These are phyloP conservation scores for Halichoeres trimaculatus DNA, from an alignment of 2,113 vertebrate species.

Conservation along the genomic window DNA sequence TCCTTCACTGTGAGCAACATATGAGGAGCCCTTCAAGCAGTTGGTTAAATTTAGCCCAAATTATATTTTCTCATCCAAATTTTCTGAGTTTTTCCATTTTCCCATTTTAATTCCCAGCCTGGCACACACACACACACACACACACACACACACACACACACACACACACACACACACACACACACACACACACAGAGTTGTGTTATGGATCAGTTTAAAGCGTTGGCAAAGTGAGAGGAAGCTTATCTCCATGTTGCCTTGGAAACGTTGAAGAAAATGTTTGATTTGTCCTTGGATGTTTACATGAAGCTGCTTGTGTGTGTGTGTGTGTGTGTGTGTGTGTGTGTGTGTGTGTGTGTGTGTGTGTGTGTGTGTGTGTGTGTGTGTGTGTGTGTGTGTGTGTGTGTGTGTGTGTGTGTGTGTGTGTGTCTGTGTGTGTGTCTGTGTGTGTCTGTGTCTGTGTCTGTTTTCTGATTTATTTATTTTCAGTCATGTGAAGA, in stretches of 20 bases:
- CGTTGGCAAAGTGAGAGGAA: constrained; percentile 57
- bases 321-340: constrained; percentile 6
- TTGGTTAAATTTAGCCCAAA: too few relatives aligned
- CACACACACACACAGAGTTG: constrained; percentile 30
- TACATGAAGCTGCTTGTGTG: not conserved
- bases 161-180: constrained; percentile 21
- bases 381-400: not conserved
- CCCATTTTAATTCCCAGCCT: constrained; percentile 14
- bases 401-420: not conserved
- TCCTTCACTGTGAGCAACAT: too few relatives aligned
- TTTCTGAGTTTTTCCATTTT: constrained; percentile 52
- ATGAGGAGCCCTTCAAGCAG: too few relatives aligned
- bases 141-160: constrained; percentile 19
- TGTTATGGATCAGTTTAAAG: constrained; percentile 72
- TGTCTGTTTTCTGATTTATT: not conserved
- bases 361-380: not conserved
- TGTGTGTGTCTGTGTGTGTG: not conserved
- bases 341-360: constrained; percentile 5
- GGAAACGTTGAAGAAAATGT: constrained; percentile 72
- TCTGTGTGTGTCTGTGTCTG: not conserved
- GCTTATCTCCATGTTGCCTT: constrained; percentile 80
- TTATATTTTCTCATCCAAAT: too few relatives aligned
- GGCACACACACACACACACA: constrained; percentile 20
- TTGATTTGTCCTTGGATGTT: constrained; percentile 69
- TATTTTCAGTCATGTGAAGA: not conserved